Base-by-base conservation (phyloP, 30 jellyfish, hydroid and myxozoan species). In the Hydractinia echinata region DNA sequence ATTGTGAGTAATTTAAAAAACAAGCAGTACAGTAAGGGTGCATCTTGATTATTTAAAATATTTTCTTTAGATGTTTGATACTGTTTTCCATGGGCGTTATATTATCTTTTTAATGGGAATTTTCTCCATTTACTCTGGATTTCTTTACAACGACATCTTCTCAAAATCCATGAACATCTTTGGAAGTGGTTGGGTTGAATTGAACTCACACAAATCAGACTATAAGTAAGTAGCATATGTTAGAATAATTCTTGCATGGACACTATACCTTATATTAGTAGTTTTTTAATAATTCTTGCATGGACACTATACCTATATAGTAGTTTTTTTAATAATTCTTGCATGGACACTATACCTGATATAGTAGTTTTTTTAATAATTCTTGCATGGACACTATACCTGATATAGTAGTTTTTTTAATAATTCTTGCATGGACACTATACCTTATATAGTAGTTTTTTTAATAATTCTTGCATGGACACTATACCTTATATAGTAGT, bases 81-180 rank as follows among this genome's bases (percentile, higher is more conserved):
- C 97, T 8, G 79, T 95, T 14, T 88, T 85, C 83, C 94, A 92
- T 69, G 99, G 99, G n/a, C 85, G 99, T 19, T 95, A 95, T 88
- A 89, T 95, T 51, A 89, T 95, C 10, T 13, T 86, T 82, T 61
- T 89, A 89, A 95, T 95, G 99, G 99, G 99, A 4, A 10, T 95
- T 20, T 95, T 95, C 82, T 95, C 99, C 5, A 66, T 95, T 20
- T 85, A 95, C 71, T 85, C 97, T 86, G 99, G 99, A 0, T 84
- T 95, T 64, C 50, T 95, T 39, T 95, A 88, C 96, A 95, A 95
- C 54, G 99, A 95, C 76, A 67, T 86, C 78, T 89, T 95, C 88
- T 95, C 99, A 48, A 88, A n/a, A 71, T 89, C 99, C 14, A 51
- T 95, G 67, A 89, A 95, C 84, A 95, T 95, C 66, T 95, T 95